Evolutionary conservation across 2,113 vertebrate species (phyloP), one percentile per base, ranked within the genome.

Genomic region (Callopanchax toddi): DNA sequence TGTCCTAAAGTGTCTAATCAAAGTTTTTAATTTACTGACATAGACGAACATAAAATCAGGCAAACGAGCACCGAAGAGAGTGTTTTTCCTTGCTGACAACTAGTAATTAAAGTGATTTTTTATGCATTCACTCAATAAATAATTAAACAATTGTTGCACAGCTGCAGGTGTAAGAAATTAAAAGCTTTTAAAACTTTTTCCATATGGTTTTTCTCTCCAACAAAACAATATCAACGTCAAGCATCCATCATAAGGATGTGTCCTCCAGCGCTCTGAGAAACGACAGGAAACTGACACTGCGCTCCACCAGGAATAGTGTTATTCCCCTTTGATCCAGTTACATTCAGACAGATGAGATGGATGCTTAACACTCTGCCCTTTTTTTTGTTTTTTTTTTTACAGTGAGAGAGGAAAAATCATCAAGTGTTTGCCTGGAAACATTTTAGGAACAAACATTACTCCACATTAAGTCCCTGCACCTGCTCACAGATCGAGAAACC

Each of bases 401-500:
- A 6, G 20, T 9, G 16, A n/a, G n/a, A n/a, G n/a, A n/a, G 3
- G 17, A 18, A 25, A 48, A 34, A 49, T 10, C 42, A 21, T 45
- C 4, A 16, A 36, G 8, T 15, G 4, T 10, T 40, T 55, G 21
- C 36, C 9, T 43, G 9, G 5, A 32, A 45, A 45, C 42, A 21
- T 32, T 9, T 34, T 21, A 34, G 18, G 21, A 22, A 5, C 34
- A 50, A 50, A 25, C 34, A 18, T 49, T 6, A 13, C 15, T 20
- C 29, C 17, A 23, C n/a, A 36, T 52, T 29, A 32, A 37, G 58
- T 32, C 22, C 10, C 29, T 53, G 15, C 26, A 17, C 51, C 44
- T 52, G 42, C 40, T 54, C 45, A 20, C 55, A 44, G 45, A 53
- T 53, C 21, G 37, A 50, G 83, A 86, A 78, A 87, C 78, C 26